Percentiles rank a stretch among this genome's conserved stretches.
Evolutionary conservation across 2,888 invertebrate species (phyloP).

Genomic region (Hartigia nigra): DNA sequence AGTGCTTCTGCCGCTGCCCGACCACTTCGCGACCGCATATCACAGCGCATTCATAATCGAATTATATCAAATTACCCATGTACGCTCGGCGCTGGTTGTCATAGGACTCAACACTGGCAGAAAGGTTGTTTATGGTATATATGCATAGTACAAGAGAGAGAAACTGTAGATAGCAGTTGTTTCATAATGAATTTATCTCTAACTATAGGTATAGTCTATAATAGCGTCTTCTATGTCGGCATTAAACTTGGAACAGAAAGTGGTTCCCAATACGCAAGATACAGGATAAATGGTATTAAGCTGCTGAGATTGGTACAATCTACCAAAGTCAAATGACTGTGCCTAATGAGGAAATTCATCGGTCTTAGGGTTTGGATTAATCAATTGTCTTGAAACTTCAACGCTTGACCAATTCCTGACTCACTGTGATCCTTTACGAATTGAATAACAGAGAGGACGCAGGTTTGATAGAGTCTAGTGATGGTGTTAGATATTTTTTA

Average conservation of each 20-base stretch:
- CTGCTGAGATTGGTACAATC: not conserved
- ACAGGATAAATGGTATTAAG: not conserved
- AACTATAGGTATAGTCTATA: too few species aligned
- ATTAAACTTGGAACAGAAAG: not conserved
- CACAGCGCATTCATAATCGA: conserved; percentile 58
- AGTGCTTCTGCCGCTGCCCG: conserved; percentile 61
- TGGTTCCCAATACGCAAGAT: not conserved
- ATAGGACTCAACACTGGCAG: not conserved
- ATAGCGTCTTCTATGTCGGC: not conserved
- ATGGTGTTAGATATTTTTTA: not conserved
- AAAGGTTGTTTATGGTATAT: not conserved
- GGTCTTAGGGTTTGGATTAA: not conserved
- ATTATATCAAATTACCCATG: conserved; percentile 61
- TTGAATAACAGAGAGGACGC: not conserved
- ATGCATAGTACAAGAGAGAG: not conserved
- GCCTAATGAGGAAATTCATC: not conserved
- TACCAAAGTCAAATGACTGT: not conserved
- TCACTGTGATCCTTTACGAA: not conserved
- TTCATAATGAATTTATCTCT: not conserved
- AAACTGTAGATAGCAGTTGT: not conserved
- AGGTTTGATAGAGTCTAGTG: not conserved
- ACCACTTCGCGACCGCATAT: conserved; percentile 59
- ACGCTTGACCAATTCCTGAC: not conserved
- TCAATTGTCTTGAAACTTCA: not conserved
- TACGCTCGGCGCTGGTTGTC: conserved; percentile 20